Evolutionary conservation across 2,888 invertebrate genomes (phyloP).

Genomic region (Volucella bombylans): DNA sequence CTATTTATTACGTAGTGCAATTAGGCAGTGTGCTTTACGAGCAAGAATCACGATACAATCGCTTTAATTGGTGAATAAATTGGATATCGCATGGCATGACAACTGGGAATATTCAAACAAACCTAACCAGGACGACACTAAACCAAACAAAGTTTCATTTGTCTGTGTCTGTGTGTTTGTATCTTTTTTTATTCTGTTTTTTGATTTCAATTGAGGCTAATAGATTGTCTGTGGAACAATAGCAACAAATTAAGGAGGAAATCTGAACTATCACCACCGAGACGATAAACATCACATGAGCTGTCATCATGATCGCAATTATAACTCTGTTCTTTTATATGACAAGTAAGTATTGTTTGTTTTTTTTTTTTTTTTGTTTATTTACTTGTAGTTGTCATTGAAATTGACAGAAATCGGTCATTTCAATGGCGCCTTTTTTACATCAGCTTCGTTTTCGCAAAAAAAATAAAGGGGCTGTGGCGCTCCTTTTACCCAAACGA

Average conservation of each 20-base stretch:
- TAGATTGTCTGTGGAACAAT: conserved; percentile 48
- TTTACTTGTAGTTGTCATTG: not conserved
- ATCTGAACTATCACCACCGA: conserved; percentile 60
- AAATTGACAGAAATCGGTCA: conserved; percentile 19
- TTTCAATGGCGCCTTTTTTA: not conserved
- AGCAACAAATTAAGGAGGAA: conserved; percentile 34
- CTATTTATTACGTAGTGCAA: conserved; percentile 33
- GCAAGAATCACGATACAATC: conserved; percentile 63
- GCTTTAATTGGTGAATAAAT: conserved; percentile 61
- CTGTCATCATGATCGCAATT: conserved; percentile 81
- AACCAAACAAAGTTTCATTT: conserved; percentile 34
- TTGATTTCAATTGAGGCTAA: conserved; percentile 16
- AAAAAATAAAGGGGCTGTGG: no score
- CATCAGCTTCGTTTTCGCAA: no score
- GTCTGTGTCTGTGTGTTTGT: conserved; percentile 3
- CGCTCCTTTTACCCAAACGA: no score
- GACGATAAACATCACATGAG: conserved; percentile 70
- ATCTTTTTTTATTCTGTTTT: not conserved
- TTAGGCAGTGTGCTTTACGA: conserved; percentile 57
- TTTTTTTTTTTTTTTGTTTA: conserved; percentile 6
- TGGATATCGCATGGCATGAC: conserved; percentile 70
- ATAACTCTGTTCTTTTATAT: conserved; percentile 81
- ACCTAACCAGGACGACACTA: conserved; percentile 44
- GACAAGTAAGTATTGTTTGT: conserved; percentile 80
- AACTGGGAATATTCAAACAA: conserved; percentile 57